A percentile compares a stretch with the other conserved stretches of the same genome.
Conservation (phyloP, 2,888 invertebrate genomes). For the Hoplodrina blanda region DNA sequence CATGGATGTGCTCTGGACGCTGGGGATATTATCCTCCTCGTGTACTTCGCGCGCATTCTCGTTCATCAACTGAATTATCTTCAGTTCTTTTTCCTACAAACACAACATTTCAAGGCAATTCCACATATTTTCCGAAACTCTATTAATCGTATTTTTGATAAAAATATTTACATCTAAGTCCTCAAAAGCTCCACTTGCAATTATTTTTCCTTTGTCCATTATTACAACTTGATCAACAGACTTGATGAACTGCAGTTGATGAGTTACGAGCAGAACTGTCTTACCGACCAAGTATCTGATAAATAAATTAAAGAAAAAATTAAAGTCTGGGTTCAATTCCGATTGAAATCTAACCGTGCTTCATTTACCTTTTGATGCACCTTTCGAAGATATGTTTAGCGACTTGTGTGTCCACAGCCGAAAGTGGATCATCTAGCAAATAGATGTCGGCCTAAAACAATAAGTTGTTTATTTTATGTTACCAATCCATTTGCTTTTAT, state of each 20-base stretch:
- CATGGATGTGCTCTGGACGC: constrained; percentile 65
- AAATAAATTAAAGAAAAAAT: too few species aligned
- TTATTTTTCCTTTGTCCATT: constrained; percentile 82
- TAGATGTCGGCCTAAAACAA: constrained; percentile 92
- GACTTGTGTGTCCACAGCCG: constrained; percentile 94
- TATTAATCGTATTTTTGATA: not conserved
- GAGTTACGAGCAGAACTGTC: constrained; percentile 94
- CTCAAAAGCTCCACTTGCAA: constrained; percentile 81
- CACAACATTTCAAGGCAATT: not conserved
- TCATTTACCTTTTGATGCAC: constrained; percentile 89
- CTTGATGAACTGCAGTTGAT: constrained; percentile 95
- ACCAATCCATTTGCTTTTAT: not conserved
- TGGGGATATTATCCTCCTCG: constrained; percentile 72
- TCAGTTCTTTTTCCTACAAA: constrained; percentile 77
- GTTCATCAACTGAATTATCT: constrained; percentile 82
- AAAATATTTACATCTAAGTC: constrained; percentile 77
- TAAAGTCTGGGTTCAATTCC: not conserved
- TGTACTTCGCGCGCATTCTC: constrained; percentile 79
- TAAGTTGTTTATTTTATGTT: not conserved
- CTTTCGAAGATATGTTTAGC: constrained; percentile 93
- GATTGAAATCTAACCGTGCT: not conserved
- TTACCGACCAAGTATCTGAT: constrained; percentile 91
- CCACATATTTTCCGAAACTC: not conserved
- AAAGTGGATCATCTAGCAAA: constrained; percentile 94
- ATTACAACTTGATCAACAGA: constrained; percentile 91